A percentile compares a stretch with the other conserved stretches of the same genome.
These are phyloP conservation scores for Psammodynastes pulverulentus DNA, from an alignment of 2,113 vertebrate genomes.

Conservation along the genomic window DNA sequence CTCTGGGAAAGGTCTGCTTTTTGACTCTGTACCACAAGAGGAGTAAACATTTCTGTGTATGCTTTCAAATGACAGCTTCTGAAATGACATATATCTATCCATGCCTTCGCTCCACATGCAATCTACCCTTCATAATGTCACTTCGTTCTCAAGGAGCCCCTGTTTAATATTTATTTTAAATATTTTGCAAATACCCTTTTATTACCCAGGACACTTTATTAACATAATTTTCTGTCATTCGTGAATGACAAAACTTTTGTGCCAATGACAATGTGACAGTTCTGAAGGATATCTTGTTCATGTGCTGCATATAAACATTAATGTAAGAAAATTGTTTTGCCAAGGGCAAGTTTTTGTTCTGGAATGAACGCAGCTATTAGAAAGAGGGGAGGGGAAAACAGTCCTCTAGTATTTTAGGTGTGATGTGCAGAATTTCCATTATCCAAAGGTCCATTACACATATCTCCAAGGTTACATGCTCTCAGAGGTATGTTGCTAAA, in stretches of 20 bases:
- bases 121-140: neutral
- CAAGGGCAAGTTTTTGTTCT: conserved; percentile 62
- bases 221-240: neutral
- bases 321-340: conserved; percentile 53
- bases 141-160: neutral
- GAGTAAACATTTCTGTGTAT: neutral
- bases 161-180: conserved; percentile 3
- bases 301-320: conserved; percentile 56
- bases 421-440: conserved; percentile 67
- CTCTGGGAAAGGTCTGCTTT: neutral
- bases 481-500: conserved; percentile 65
- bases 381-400: neutral
- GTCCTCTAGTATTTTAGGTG: conserved; percentile 45
- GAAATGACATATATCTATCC: too few relatives aligned
- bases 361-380: conserved; percentile 57
- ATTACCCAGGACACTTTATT: neutral
- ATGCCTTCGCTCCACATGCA: neutral
- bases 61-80: neutral
- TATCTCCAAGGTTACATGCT: conserved; percentile 70
- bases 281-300: conserved; percentile 35
- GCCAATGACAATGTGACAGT: conserved; percentile 26
- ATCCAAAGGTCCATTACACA: conserved; percentile 60
- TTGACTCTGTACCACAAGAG: neutral
- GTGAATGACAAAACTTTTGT: conserved; percentile 31
- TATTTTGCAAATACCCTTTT: conserved; percentile 17